Evolutionary conservation across 1,140 invertebrate genomes (phyloP).

Genomic region (Temnothorax nylanderi): DNA sequence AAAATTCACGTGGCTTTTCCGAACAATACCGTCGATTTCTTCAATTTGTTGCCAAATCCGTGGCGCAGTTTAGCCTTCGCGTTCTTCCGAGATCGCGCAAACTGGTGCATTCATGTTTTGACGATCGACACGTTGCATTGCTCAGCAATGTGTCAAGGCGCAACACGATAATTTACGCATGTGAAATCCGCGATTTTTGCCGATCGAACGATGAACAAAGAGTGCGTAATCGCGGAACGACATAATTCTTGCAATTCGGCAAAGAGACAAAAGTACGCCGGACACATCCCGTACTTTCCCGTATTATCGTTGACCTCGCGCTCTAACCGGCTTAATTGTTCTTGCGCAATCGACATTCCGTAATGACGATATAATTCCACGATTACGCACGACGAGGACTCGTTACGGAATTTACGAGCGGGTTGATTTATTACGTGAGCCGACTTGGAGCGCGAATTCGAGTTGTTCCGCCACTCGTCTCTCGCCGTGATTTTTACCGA

Average conservation of each 20-base stretch:
- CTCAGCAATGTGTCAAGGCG: too few relatives aligned
- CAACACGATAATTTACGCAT: not conserved
- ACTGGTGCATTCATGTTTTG: not conserved
- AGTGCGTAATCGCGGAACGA: not conserved
- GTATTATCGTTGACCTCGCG: not conserved
- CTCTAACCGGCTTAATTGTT: conserved; percentile 28
- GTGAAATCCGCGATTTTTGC: not conserved
- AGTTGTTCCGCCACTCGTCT: too few relatives aligned
- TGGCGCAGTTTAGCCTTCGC: not conserved
- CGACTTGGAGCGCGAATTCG: not conserved
- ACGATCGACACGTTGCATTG: not conserved
- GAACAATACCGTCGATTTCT: not conserved
- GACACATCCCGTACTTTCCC: not conserved
- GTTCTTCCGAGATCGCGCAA: not conserved
- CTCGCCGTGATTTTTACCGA: conserved; percentile 9
- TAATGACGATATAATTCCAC: conserved; percentile 14
- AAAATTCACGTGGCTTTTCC: too few relatives aligned
- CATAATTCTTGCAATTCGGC: not conserved
- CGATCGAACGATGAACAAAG: not conserved
- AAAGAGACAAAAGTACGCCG: not conserved
- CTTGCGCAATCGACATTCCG: conserved; percentile 40
- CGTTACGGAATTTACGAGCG: conserved; percentile 35
- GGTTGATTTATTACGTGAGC: conserved; percentile 25
- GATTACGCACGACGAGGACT: not conserved
- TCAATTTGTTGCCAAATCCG: not conserved